Base-by-base conservation (phyloP, 1,140 invertebrate species). In the Charaxes varanes region DNA sequence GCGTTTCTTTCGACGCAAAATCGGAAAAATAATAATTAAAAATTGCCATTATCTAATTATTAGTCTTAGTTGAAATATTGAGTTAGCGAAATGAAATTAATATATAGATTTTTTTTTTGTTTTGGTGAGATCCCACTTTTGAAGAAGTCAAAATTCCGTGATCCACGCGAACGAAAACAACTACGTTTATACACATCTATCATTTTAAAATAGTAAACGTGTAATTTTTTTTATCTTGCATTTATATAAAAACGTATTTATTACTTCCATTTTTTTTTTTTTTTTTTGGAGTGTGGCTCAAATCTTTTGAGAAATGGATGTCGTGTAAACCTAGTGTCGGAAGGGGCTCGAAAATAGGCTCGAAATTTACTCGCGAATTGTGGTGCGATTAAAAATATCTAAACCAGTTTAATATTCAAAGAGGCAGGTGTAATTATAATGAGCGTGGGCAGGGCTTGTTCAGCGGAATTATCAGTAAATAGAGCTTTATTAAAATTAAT, bases 71-170 rank as follows among this genome's bases (percentile, higher is more conserved):
- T 22, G 11, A 34, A 34, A 19, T n/a, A 19, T 35, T 24, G 22
- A 34, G 22, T 22, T 34, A 35, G 34, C 22, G 7, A 26, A 36
- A 36, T 36, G 23, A 26, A 19, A 14, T 42, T 8, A 7, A 14
- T 4, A 35, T 4, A 8, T 26, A 17, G 8, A 23, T 14, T 18
- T 33, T 35, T 18, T 18, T 19, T 36, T 18, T 33, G 27, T 18
- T 18, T 19, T 36, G 19, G 15, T 38, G 38, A 18, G 44, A 43
- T 52, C 48, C 48, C 28, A 36, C 28, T 52, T 52, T 52, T 42
- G 38, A 41, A 47, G 6, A n/a, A 41, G 32, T 48, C 36, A 48
- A 53, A 48, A 48, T 35, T 37, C 38, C 45, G 50, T 48, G 50
- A 48, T 53, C 30, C 34, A 24, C 10, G 27, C 3, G 18, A 30